Percentiles rank a stretch among this genome's conserved stretches.
phyloP scores from a whole-genome alignment of 2,797 vertebrate species.

The Okamejei kenojei region DNA sequence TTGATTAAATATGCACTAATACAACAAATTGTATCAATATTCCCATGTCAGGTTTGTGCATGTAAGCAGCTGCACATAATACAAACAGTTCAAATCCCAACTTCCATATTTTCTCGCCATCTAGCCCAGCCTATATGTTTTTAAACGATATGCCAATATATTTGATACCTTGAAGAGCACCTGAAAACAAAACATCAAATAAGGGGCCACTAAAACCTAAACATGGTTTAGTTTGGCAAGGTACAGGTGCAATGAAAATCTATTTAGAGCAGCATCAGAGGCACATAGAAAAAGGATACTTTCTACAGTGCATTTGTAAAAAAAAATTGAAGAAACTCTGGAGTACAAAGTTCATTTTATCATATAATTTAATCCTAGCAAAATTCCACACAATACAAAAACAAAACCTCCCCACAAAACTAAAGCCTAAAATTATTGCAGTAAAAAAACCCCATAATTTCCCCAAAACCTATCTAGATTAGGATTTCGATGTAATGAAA shows the following conservation, averaged over 20 bases:
- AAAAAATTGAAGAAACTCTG: background rate
- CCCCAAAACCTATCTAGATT: background rate
- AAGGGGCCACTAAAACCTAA: background rate
- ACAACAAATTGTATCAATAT: background rate
- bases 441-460: background rate
- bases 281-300: too few relatives aligned
- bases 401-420: too few relatives aligned
- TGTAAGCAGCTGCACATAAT: background rate
- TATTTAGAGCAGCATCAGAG: too few relatives aligned
- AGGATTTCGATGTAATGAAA: background rate
- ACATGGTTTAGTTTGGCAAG: too few relatives aligned
- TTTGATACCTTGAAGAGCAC: background rate
- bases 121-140: background rate
- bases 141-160: background rate
- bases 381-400: background rate
- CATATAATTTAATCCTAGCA: background rate
- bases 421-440: background rate
- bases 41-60: background rate
- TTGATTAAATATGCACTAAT: background rate
- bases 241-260: too few relatives aligned
- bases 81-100: background rate
- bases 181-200: too few relatives aligned
- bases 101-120: background rate
- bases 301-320: too few relatives aligned
- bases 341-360: too few relatives aligned